Base-by-base conservation (phyloP, 2,888 invertebrate species). In the Rhodophaea formosa region DNA sequence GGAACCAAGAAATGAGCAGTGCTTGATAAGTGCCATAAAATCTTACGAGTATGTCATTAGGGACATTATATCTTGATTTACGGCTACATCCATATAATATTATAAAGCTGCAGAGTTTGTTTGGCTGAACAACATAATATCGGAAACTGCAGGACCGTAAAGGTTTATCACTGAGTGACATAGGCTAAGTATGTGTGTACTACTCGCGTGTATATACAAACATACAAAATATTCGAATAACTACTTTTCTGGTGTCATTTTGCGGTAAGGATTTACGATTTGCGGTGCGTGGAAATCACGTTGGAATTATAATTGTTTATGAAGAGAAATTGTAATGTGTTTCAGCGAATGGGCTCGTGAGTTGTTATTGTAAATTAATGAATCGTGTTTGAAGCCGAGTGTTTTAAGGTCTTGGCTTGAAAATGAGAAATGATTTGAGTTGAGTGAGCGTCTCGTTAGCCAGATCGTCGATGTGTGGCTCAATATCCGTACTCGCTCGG, bases 361-460 rank as follows among this genome's bases (percentile, higher is more conserved):
- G 49, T 47, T 47, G 16, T 51, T 51, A 51, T 39, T 39, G 35
- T 51, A 17, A 45, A 51, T 35, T 51, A 51, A 51, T 35, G 16
- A 51, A 49, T 14, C 29, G 32, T 49, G 49, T 49, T 32, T 15
- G 8, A 32, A 14, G 14, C 30, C 10, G 32, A 51, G 32, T 8
- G 17, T 51, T 54, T 54, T 10, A 42, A 43, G 43, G 14, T 14
- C 29, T 30, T 15, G 14, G 30, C 14, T 30, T 54, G 30, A 44
- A 56, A 56, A 56, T 47, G 56, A 46, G 46, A 47, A 61, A 57
- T 61, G 35, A 56, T 61, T 59, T 56, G 52, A 59, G 42, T 64
- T 64, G 61, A 59, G 66, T 68, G 67, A 67, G 60, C 68, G 65
- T 68, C 63, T 69, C 67, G 67, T 72, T 70, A 68, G 62, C 49